Base-by-base conservation (phyloP, 1,140 invertebrate genomes). In the Drosophila sulfurigaster region DNA sequence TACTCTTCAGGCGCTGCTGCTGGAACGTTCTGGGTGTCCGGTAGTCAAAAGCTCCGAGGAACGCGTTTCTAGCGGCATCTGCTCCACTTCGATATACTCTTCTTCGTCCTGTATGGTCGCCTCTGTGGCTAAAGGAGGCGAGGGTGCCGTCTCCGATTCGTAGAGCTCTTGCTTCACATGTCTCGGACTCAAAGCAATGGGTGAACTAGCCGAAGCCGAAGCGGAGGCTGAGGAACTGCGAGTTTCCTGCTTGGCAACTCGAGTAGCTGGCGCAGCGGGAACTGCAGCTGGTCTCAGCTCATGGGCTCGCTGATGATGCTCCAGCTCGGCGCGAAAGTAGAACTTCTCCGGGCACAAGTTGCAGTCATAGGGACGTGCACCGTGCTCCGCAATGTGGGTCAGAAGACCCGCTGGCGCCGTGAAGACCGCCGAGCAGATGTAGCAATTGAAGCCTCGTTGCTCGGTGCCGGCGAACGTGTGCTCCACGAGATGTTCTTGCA, bases 401-500 rank as follows among this genome's bases (percentile, higher is more conserved):
- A 98, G 95, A 2, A 98, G 94, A 0, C 96, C 96, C 3, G 94
- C 93, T 1, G 97, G 95, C 4, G 95, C 95, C 0, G 96, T 97
- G 92, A 98, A 98, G 1, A 97, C 95, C 0, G 96, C 95, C n/a
- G 96, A 96, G 88, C 98, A 99, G 52, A 98, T 94, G 91, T 97
- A 98, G 91, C 98, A 99, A 2, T 95, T 96, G 82, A 96, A 97
- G 48, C 96, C 96, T 1, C 94, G 92, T n/a, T 93, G 91, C 48
- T 95, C 95, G 72, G 96, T 97, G 2, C 97, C 97, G 35, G 96
- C 96, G 89, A 98, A 98, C 0, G 96, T 98, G 91, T 99, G 98
- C 79, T 98, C 97, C 57, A 99, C 98, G 38, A 99, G 94, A 88
- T 99, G 98, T 51, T 96, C 95, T 92, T 99, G 98, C 1, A 99